Conservation (phyloP, 2,113 vertebrate species). For the Larimichthys polyactis region DNA sequence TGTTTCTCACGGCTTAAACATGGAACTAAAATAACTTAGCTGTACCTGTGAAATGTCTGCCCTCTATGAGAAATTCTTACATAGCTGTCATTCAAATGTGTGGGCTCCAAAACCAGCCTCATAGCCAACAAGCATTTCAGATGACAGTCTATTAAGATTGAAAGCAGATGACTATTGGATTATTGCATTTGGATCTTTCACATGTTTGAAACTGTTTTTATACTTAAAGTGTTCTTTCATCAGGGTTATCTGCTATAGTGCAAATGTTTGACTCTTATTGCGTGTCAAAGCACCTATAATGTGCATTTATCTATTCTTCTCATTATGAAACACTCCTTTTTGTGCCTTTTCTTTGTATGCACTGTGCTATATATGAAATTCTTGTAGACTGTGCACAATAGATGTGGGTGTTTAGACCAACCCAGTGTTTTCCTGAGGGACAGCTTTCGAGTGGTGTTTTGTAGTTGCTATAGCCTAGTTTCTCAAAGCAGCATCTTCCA, state of each 20-base stretch:
- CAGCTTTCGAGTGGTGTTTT: constrained; percentile 44
- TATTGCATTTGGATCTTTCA: constrained; percentile 1
- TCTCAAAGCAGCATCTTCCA: constrained; percentile 48
- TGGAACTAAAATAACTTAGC: background rate
- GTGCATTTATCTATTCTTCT: constrained; percentile 21
- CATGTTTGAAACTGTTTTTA: constrained; percentile 5
- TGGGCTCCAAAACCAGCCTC: constrained; percentile 12
- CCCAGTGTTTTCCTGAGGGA: constrained; percentile 35
- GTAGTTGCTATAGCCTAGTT: constrained; percentile 49
- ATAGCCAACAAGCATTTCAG: background rate
- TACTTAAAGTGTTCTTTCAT: background rate
- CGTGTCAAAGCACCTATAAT: constrained; percentile 1
- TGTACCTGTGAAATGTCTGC: background rate
- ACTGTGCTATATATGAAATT: constrained; percentile 12
- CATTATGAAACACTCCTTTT: constrained; percentile 3
- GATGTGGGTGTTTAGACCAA: constrained; percentile 27
- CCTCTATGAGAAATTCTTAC: background rate
- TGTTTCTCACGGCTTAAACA: background rate
- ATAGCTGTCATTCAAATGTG: constrained; percentile 5
- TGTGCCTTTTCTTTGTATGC: constrained; percentile 11
- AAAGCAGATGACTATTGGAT: background rate
- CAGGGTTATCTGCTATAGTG: background rate
- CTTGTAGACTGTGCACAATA: background rate
- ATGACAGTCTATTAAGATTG: background rate
- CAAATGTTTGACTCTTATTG: background rate